Conservation (phyloP, 2,797 vertebrate genomes). For the Chloroceryle amazona region DNA sequence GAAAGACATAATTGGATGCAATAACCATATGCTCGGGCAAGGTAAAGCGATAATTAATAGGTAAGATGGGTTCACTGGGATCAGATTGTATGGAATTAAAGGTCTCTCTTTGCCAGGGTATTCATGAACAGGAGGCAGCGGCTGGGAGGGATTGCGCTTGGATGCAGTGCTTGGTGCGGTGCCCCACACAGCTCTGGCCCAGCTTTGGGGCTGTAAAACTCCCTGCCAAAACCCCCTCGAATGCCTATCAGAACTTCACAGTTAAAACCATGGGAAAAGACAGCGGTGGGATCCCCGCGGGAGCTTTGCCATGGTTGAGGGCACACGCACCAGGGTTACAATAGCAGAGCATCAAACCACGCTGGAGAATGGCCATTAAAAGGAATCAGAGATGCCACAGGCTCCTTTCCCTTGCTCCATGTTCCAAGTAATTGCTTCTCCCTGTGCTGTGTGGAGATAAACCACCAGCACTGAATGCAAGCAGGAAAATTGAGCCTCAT, state of each 20-base stretch:
- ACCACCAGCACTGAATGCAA: not conserved
- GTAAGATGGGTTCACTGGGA: constrained; percentile 29
- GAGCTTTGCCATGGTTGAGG: not conserved
- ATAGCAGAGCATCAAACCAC: rapidly evolving
- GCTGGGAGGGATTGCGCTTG: not conserved
- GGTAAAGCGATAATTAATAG: constrained; percentile 29
- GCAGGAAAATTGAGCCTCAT: not conserved
- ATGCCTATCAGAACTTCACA: not conserved
- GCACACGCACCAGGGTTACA: rapidly evolving
- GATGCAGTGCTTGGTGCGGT: rapidly evolving
- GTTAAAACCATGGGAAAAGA: not conserved
- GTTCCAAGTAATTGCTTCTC: constrained; percentile 57
- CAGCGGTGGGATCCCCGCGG: not conserved
- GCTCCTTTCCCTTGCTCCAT: constrained; percentile 1
- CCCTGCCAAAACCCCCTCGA: not conserved
- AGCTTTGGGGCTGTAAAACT: not conserved
- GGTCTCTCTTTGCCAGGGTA: not conserved
- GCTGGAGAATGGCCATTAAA: not conserved
- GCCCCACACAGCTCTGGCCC: not conserved
- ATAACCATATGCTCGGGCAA: constrained; percentile 7
- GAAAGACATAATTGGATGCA: not conserved
- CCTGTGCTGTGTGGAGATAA: constrained; percentile 54
- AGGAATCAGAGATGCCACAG: constrained; percentile 26
- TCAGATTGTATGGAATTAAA: not conserved
- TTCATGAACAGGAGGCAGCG: not conserved